These are phyloP conservation scores for Progne subis DNA, from an alignment of 2,113 vertebrate species.

Conservation along the genomic window DNA sequence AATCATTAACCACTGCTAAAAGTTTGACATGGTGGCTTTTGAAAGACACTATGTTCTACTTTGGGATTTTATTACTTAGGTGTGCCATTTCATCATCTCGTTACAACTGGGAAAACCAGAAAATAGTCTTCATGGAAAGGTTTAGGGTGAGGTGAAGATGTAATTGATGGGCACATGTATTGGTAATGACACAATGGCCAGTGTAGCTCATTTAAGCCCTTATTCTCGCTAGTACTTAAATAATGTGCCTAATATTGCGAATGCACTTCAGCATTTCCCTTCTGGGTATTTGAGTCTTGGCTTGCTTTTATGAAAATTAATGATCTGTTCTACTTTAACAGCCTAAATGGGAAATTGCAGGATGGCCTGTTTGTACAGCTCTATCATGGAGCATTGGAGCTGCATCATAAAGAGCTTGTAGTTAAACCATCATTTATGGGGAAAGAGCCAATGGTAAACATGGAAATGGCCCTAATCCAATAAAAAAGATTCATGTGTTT, in stretches of 20 bases:
- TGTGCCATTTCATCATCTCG: neutral
- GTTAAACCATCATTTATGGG: neutral
- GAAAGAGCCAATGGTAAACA: neutral
- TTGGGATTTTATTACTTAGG: neutral
- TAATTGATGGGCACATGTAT: neutral
- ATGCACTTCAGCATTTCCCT: neutral
- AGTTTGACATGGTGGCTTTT: neutral
- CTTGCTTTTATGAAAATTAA: slow-evolving; percentile 3
- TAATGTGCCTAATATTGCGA: neutral
- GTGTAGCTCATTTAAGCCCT: neutral
- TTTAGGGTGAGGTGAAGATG: neutral
- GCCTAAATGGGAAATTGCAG: neutral
- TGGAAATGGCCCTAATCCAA: neutral
- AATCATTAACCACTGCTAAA: neutral
- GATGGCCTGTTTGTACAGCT: neutral
- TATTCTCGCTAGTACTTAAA: neutral
- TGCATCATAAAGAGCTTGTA: neutral
- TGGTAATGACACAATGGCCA: neutral
- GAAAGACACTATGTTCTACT: neutral
- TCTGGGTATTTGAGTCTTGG: neutral
- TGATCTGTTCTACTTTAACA: neutral
- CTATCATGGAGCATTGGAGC: neutral
- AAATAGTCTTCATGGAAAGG: neutral
- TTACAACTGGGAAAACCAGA: neutral
- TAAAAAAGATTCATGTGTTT: neutral